phyloP scores from a whole-genome alignment of 2,113 vertebrate genomes.

The Cyrtonyx montezumae region DNA sequence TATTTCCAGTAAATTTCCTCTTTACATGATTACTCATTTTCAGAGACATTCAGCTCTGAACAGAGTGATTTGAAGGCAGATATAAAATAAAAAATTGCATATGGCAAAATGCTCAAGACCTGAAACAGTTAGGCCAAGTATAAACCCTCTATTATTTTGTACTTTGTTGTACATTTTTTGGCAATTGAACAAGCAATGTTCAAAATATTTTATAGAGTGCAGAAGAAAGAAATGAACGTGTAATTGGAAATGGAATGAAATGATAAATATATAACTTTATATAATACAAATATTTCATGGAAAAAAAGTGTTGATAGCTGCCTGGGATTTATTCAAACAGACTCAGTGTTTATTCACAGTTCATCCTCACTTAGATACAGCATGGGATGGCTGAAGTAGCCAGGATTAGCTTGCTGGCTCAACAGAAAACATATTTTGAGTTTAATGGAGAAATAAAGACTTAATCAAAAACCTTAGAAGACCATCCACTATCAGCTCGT shows the following conservation, averaged over 20 bases:
- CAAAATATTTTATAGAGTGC: background rate
- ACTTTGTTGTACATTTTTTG: background rate
- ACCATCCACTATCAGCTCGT: background rate
- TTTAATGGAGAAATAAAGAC: background rate
- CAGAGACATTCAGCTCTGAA: background rate
- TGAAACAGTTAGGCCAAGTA: background rate
- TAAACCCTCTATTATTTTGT: background rate
- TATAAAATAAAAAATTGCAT: background rate
- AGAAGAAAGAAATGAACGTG: background rate
- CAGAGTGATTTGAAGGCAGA: background rate
- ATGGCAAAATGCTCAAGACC: background rate
- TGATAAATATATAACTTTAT: background rate
- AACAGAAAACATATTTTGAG: background rate
- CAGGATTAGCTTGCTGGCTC: background rate
- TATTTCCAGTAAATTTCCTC: slow-evolving; percentile 62
- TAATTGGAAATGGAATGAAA: background rate
- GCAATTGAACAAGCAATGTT: background rate
- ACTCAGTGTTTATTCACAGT: background rate
- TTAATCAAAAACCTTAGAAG: background rate
- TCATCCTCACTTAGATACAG: background rate
- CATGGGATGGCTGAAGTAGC: background rate
- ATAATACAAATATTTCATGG: background rate
- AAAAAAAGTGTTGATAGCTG: background rate
- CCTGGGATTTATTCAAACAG: background rate
- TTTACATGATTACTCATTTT: slow-evolving; percentile 29